Conservation (phyloP, 2,113 vertebrate species). For the Amphilophus citrinellus region DNA sequence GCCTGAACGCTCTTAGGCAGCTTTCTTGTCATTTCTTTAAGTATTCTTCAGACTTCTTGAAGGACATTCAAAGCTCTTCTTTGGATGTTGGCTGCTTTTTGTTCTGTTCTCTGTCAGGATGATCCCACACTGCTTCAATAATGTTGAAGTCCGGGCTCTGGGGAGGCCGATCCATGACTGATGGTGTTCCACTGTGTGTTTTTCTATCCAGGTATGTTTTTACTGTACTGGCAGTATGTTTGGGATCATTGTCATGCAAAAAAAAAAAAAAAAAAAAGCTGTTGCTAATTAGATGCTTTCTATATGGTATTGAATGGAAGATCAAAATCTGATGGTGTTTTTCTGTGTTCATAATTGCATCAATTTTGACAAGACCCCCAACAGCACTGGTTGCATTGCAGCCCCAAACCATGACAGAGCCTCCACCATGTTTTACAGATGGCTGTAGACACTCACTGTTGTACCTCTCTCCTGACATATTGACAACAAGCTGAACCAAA, state of each 20-base stretch:
- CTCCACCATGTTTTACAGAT: neutral
- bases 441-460: neutral
- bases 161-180: neutral
- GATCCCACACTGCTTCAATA: conserved; percentile 1
- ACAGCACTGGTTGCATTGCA: too few relatives aligned
- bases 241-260: neutral
- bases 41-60: neutral
- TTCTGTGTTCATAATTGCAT: neutral
- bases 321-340: neutral
- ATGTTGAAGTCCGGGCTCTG: neutral
- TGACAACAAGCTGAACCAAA: neutral
- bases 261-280: accelerated
- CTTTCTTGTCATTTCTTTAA: too few relatives aligned
- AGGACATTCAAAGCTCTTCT: neutral
- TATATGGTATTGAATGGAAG: neutral
- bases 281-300: neutral
- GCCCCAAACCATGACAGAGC: too few relatives aligned
- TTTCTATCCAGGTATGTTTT: neutral
- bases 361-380: neutral
- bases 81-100: neutral
- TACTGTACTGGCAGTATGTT: neutral
- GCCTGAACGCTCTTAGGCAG: too few relatives aligned
- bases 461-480: neutral
- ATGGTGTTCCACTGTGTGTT: neutral
- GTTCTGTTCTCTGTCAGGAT: neutral